Base-by-base conservation (phyloP, 2,888 invertebrate genomes). In the Andrena trimmerana region DNA sequence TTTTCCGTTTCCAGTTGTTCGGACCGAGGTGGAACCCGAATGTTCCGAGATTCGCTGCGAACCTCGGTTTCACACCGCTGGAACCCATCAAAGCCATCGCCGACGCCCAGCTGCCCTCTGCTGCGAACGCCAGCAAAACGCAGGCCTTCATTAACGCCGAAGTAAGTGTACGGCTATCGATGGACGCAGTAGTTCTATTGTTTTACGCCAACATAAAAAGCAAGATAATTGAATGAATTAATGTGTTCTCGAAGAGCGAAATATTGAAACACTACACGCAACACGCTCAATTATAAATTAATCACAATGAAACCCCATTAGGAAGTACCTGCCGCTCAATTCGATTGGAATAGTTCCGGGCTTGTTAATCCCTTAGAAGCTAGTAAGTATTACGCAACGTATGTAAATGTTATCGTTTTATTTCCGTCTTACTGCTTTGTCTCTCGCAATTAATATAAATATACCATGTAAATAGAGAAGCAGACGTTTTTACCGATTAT, bases 11-110 rank as follows among this genome's bases (percentile, higher is more conserved):
- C 95, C 92, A 98, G 97, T 94, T 98, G 84, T 97, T 97, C 95
- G 97, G 97, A 67, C 96, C 97, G 71, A 96, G 97, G 92, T 97
- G 97, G 97, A 97, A 97, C 93, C 95, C 95, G 91, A 95, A 96
- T 75, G 96, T 97, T 95, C 98, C 98, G 65, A 96, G 96, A 94
- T 98, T 97, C 95, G 98, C 98, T 57, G 97, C 97, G n/a, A 97
- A 97, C 93, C 95, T 98, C 83, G 97, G 97, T 87, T 95, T 96
- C 86, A 96, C 96, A 85, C 97, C 97, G 1, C 94, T 98, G 31
- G 97, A 97, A 92, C 97, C 98, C 4, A 95, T 97, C 78, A 97
- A 97, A 94, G 95, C 96, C 94, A 84, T 93, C 72, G 83, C 70
- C 27, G 93, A 92, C 29, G 20, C 75, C 4, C 92, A 91, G 70